Conservation (phyloP, 2,888 invertebrate species). For the Rutpela maculata region DNA sequence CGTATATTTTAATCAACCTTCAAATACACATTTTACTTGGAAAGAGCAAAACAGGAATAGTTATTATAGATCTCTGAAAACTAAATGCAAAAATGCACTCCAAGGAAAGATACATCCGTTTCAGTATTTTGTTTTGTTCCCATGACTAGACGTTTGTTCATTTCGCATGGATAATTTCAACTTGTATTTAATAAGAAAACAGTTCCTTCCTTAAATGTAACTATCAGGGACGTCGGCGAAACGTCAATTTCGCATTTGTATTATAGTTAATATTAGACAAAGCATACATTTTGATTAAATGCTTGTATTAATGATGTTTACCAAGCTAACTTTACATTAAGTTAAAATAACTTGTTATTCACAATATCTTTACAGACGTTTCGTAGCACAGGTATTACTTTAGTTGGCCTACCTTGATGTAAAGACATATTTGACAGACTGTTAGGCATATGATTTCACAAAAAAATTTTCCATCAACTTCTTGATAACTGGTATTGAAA, state of each 20-base stretch:
- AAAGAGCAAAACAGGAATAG: neutral
- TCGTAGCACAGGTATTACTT: too few species aligned
- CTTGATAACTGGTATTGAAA: too few species aligned
- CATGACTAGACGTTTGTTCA: slow-evolving; percentile 33
- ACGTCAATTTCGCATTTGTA: neutral
- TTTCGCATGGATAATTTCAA: slow-evolving; percentile 44
- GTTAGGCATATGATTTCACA: too few species aligned
- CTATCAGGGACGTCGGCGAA: neutral
- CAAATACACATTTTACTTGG: neutral
- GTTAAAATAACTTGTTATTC: too few species aligned
- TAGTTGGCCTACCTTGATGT: too few species aligned
- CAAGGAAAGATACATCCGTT: neutral
- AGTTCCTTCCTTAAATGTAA: neutral
- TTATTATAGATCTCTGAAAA: neutral
- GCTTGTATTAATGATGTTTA: too few species aligned
- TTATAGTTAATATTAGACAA: too few species aligned
- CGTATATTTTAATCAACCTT: neutral
- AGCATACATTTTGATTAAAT: too few species aligned
- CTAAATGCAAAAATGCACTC: neutral
- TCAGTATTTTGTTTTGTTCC: slow-evolving; percentile 2
- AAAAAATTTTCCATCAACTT: too few species aligned
- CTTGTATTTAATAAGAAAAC: slow-evolving; percentile 37
- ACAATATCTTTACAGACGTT: too few species aligned
- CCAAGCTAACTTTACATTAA: too few species aligned
- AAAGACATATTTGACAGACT: too few species aligned